A percentile compares a stretch with the other conserved stretches of the same genome.
These are phyloP conservation scores for Theodoxus fluviatilis DNA, from an alignment of 2,888 invertebrate species.

Conservation along the genomic window DNA sequence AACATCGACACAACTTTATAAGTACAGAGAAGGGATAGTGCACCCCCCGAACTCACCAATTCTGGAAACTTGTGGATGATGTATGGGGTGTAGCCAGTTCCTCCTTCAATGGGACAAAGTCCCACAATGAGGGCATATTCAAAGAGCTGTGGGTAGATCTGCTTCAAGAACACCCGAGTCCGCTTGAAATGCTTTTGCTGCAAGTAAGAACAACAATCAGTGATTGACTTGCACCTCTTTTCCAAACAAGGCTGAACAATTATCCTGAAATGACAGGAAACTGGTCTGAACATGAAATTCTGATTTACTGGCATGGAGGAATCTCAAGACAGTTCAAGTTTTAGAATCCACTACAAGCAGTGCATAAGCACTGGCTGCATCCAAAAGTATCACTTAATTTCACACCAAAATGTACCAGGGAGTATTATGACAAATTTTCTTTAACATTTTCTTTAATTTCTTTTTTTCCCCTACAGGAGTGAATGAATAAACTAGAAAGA, in stretches of 20 bases:
- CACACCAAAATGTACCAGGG: no score
- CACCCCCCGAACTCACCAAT: constrained; percentile 46
- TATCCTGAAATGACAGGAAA: background rate
- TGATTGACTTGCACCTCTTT: background rate
- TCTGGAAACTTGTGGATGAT: constrained; percentile 62
- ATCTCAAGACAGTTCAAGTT: no score
- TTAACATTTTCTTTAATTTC: no score
- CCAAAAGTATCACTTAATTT: no score
- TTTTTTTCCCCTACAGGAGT: no score
- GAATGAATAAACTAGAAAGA: no score
- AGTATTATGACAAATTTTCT: no score
- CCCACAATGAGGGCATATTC: constrained; percentile 61
- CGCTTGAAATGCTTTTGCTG: constrained; percentile 35
- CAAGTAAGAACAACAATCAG: background rate
- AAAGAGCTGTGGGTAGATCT: constrained; percentile 58
- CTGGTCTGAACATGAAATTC: no score
- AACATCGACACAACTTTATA: no score
- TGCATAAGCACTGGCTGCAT: no score
- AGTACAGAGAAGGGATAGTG: background rate
- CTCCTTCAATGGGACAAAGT: constrained; percentile 43
- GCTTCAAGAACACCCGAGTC: constrained; percentile 38
- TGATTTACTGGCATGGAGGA: no score
- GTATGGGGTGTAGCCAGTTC: constrained; percentile 46
- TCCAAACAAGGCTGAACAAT: background rate
- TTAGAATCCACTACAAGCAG: no score